Evolutionary conservation across 2,888 invertebrate genomes (phyloP).

Genomic region (Apodemia mormo): DNA sequence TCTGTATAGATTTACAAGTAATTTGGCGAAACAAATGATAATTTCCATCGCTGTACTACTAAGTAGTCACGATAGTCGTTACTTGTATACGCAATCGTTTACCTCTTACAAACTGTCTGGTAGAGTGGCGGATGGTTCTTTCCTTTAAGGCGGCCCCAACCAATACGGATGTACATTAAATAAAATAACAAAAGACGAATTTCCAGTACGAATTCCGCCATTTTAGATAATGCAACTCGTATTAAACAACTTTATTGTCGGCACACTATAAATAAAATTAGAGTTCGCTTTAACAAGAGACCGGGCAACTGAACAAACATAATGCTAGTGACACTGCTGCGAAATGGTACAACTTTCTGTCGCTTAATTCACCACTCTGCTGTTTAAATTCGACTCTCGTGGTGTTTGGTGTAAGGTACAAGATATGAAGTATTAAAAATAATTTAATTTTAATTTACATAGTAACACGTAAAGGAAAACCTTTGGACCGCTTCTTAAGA

Average conservation of each 20-base stretch:
- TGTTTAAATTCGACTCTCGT: constrained; percentile 58
- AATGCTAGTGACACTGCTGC: constrained; percentile 56
- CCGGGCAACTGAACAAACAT: constrained; percentile 44
- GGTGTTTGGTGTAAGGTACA: constrained; percentile 44
- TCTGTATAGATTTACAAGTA: too few species aligned
- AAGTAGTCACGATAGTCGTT: too few species aligned
- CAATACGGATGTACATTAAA: background rate
- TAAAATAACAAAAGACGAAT: background rate
- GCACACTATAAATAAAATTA: constrained; percentile 33
- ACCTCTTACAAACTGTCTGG: too few species aligned
- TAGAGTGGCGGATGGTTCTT: too few species aligned
- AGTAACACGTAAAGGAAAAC: too few species aligned
- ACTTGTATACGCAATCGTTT: too few species aligned
- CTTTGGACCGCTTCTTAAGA: too few species aligned
- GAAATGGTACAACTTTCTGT: constrained; percentile 49
- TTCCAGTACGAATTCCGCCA: background rate
- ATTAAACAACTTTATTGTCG: constrained; percentile 24
- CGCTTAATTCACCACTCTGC: constrained; percentile 59
- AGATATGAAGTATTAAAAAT: constrained; percentile 16
- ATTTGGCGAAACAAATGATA: too few species aligned
- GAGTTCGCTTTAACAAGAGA: constrained; percentile 42
- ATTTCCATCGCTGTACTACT: too few species aligned
- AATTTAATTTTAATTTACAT: too few species aligned
- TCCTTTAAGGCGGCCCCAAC: too few species aligned
- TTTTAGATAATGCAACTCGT: background rate